phyloP scores from a whole-genome alignment of 1,140 invertebrate species.

The Cephus cinctus region DNA sequence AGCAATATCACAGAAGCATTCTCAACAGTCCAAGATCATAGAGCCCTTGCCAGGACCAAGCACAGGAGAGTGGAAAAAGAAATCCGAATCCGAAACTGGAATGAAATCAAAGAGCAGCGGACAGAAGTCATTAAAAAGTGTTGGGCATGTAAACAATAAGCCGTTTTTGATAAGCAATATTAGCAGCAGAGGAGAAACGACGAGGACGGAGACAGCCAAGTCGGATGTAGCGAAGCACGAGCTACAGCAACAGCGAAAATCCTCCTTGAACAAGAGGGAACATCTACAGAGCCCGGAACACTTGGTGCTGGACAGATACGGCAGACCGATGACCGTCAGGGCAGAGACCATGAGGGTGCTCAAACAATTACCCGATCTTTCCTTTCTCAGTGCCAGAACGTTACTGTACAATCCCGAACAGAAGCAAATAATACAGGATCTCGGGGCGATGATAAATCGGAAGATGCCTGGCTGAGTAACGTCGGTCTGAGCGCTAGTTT shows the following conservation, averaged over 20 bases:
- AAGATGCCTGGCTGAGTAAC: constrained; percentile 57
- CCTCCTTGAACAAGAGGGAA: constrained; percentile 20
- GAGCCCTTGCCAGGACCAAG: constrained; percentile 49
- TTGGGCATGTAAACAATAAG: constrained; percentile 19
- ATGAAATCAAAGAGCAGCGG: constrained; percentile 11
- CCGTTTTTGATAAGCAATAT: constrained; percentile 18
- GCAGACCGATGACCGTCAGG: constrained; percentile 41
- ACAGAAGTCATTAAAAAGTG: constrained; percentile 13
- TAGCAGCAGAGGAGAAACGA: constrained; percentile 15
- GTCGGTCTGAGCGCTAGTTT: constrained; percentile 53
- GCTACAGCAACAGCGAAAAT: constrained; percentile 30
- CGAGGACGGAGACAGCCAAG: constrained; percentile 16
- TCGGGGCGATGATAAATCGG: constrained; percentile 53
- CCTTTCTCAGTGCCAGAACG: constrained; percentile 50
- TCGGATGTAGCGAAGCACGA: constrained; percentile 13
- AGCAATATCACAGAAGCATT: constrained; percentile 24
- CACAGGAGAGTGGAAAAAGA: constrained; percentile 39
- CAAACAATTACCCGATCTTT: constrained; percentile 50
- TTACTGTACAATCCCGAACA: constrained; percentile 50
- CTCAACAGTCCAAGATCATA: constrained; percentile 39
- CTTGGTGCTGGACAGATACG: constrained; percentile 47
- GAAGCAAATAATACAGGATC: constrained; percentile 46
- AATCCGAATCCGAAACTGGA: constrained; percentile 17
- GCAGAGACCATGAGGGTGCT: constrained; percentile 45
- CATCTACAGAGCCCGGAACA: constrained; percentile 27